Evolutionary conservation across 1,140 invertebrate genomes (phyloP), one percentile per base, ranked within the genome.

Genomic region (Archivesica marissinica): DNA sequence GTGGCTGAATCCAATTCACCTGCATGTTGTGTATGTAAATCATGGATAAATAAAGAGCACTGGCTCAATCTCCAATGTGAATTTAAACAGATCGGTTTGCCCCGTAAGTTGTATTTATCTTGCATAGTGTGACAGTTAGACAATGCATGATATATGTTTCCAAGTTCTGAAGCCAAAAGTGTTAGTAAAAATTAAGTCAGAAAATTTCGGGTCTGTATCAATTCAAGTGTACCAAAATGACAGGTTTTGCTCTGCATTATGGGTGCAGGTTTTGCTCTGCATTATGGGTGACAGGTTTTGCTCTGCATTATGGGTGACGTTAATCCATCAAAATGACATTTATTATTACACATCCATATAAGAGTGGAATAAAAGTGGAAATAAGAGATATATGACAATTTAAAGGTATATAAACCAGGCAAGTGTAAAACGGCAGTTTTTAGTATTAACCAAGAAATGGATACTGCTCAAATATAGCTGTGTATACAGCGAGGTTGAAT

Each of bases 341-440:
- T 33, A 47, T 72, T 41, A 72, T 72, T 72, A 72, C 50, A 72
- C 41, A 47, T 64, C 59, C 59, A 64, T 64, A 64, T 64, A 64
- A 52, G 30, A 64, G 59, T 64, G 33, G 59, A 64, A 64, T 64
- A 64, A 64, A 64, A 64, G 13, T 33, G 13, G 59, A 64, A 64
- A 64, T 64, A 17, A 64, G 59, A n/a, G n/a, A 64, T 20, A 30
- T 64, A 35, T 64, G 28, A 64, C 59, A 64, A 64, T 64, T 64
- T 64, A 25, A 64, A 64, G 30, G 59, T 64, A 35, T 64, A 17
- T 64, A 64, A 64, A 64, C 59, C 59, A 15, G 50, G 41, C 23
- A 72, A 72, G 68, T 72, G 68, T 72, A 44, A 72, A 72, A 72
- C 30, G 44, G 23, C 41, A 50, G 23, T 47, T 72, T 72, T 72